Conservation (phyloP, 2,888 invertebrate species). For the Dimorphilus gyrociliatus region DNA sequence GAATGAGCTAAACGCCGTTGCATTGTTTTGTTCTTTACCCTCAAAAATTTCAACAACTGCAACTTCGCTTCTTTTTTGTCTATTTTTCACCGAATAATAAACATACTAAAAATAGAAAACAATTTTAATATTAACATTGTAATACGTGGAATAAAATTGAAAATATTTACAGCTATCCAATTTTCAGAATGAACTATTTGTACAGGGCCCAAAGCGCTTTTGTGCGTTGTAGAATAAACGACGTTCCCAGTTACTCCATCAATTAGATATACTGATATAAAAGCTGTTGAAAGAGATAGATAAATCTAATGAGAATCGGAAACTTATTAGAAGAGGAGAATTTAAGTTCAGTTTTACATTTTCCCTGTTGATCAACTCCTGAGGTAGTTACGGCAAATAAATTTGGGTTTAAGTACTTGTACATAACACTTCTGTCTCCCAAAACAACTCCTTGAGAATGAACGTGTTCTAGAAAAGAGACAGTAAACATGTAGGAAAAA, state of each 20-base stretch:
- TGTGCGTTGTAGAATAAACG: slow-evolving; percentile 65
- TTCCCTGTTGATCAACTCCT: slow-evolving; percentile 44
- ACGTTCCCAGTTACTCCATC: slow-evolving; percentile 80
- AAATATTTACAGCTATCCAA: slow-evolving; percentile 56
- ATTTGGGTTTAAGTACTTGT: slow-evolving; percentile 97
- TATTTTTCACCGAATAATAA: slow-evolving; percentile 75
- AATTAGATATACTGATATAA: slow-evolving; percentile 62
- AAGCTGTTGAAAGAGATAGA: slow-evolving; percentile 9
- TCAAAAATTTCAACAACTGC: slow-evolving; percentile 87
- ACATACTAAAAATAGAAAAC: slow-evolving; percentile 46
- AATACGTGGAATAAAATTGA: not conserved
- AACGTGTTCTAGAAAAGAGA: slow-evolving; percentile 42
- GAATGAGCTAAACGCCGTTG: slow-evolving; percentile 67
- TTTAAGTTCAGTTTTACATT: too few relatives aligned
- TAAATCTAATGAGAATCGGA: not conserved
- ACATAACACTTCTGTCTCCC: slow-evolving; percentile 84
- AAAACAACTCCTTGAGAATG: slow-evolving; percentile 89
- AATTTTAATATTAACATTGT: not conserved
- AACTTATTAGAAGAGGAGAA: not conserved
- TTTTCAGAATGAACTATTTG: slow-evolving; percentile 88
- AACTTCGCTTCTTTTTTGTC: slow-evolving; percentile 75
- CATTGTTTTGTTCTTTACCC: slow-evolving; percentile 66
- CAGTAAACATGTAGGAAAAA: not conserved
- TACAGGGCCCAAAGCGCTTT: slow-evolving; percentile 64
- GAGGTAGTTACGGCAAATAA: slow-evolving; percentile 68